phyloP scores from a whole-genome alignment of 2,113 vertebrate genomes.

The Madoqua kirkii region DNA sequence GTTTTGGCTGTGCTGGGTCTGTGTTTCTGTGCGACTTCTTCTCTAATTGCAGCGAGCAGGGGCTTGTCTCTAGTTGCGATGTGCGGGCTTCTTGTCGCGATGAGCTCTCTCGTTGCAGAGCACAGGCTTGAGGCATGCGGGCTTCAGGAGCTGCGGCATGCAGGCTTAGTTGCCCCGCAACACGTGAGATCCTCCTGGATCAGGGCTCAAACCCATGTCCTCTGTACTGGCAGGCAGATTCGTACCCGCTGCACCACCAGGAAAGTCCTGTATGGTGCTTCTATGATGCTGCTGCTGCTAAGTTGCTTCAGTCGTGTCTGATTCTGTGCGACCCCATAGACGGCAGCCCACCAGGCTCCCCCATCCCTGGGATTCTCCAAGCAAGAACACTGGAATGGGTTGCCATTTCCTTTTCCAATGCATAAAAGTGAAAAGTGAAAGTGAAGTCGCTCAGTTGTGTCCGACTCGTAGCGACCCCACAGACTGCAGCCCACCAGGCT shows the following conservation, averaged over 20 bases:
- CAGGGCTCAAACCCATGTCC: not conserved
- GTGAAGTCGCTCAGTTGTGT: too few relatives aligned
- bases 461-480: too few relatives aligned
- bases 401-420: too few relatives aligned
- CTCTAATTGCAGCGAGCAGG: not conserved
- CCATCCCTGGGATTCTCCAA: too few relatives aligned
- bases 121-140: not conserved
- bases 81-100: rapidly evolving
- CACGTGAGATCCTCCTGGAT: not conserved
- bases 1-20: not conserved
- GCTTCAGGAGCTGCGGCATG: not conserved
- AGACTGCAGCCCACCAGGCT: too few relatives aligned
- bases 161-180: not conserved
- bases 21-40: not conserved
- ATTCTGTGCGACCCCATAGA: too few relatives aligned
- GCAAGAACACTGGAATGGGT: too few relatives aligned
- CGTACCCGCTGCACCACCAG: not conserved
- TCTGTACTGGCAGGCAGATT: not conserved
- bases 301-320: too few relatives aligned
- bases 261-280: not conserved
- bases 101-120: not conserved
- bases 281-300: not conserved
- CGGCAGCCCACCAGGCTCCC: too few relatives aligned
- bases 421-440: too few relatives aligned
- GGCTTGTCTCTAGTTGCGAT: not conserved